These are phyloP conservation scores for Caretta caretta DNA, from an alignment of 2,113 vertebrate genomes.

Conservation along the genomic window DNA sequence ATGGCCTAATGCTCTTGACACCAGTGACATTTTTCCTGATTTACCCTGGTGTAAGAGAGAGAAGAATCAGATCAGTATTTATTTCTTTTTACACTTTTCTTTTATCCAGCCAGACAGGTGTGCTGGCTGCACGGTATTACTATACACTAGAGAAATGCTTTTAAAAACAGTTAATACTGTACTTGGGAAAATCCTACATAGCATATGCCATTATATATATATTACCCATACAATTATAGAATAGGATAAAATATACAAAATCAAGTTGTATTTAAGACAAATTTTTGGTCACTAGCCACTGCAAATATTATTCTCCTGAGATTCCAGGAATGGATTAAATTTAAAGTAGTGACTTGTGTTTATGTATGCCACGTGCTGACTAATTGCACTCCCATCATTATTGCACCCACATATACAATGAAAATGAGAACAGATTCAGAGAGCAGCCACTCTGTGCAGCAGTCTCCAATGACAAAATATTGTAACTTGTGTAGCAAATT, in stretches of 20 bases:
- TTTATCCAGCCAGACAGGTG: conserved; percentile 43
- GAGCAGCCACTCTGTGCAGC: not conserved
- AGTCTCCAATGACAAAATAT: not conserved
- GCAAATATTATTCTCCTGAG: conserved; percentile 70
- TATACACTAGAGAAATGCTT: conserved; percentile 39
- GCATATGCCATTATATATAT: conserved; percentile 21
- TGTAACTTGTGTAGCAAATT: conserved; percentile 13
- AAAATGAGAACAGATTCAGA: not conserved
- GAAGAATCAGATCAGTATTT: conserved; percentile 24
- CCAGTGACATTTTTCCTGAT: conserved; percentile 8
- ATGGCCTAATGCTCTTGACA: not conserved
- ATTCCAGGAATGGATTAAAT: conserved; percentile 60
- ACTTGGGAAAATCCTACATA: conserved; percentile 44
- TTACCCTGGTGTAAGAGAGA: conserved; percentile 18
- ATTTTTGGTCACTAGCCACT: conserved; percentile 54
- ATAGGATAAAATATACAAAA: conserved; percentile 63
- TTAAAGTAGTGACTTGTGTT: conserved; percentile 43
- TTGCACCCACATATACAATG: not conserved
- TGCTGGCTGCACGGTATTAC: conserved; percentile 17
- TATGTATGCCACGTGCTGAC: conserved; percentile 34
- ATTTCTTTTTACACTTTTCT: conserved; percentile 7
- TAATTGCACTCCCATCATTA: conserved; percentile 36
- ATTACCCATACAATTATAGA: conserved; percentile 57
- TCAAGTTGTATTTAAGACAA: conserved; percentile 50
- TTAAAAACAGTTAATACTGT: conserved; percentile 28